These are phyloP conservation scores for Hylyphantes graminicola DNA, from an alignment of 1,140 invertebrate species.

Conservation along the genomic window DNA sequence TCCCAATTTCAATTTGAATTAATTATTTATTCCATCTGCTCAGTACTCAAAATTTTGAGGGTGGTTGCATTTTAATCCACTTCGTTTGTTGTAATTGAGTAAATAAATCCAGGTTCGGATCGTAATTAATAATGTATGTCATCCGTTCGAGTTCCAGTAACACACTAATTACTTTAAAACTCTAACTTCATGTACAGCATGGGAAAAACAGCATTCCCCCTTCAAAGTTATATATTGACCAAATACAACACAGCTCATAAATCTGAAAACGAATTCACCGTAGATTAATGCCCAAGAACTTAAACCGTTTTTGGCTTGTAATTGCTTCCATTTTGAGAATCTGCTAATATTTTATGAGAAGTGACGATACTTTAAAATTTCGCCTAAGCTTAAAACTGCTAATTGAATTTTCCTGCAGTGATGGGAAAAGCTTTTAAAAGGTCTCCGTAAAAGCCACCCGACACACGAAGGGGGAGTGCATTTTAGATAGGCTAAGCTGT, in stretches of 20 bases:
- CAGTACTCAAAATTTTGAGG: too few relatives aligned
- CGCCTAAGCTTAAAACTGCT: not conserved
- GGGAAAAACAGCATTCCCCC: not conserved
- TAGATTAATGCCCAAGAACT: conserved; percentile 10
- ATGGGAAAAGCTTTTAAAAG: conserved; percentile 35
- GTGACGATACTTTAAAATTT: conserved; percentile 1
- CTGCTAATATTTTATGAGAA: conserved; percentile 26
- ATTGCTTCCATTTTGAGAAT: not conserved
- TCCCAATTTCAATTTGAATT: too few relatives aligned
- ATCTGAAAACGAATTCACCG: not conserved
- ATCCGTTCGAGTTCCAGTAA: not conserved
- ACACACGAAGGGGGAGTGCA: not conserved
- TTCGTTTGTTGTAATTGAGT: conserved; percentile 12
- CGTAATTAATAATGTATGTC: conserved; percentile 39
- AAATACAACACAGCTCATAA: not conserved
- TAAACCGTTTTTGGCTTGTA: not conserved
- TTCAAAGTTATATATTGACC: conserved; percentile 3
- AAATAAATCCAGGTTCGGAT: conserved; percentile 25
- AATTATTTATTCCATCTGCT: too few relatives aligned
- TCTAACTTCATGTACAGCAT: not conserved
- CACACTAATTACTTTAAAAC: conserved; percentile 30
- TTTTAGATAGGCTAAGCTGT: not conserved
- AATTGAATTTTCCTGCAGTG: conserved; percentile 15
- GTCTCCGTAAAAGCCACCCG: conserved; percentile 9
- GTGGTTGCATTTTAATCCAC: too few relatives aligned